These are phyloP conservation scores for Coecobrya sp. DNA, from an alignment of 2,888 invertebrate genomes.

Conservation along the genomic window DNA sequence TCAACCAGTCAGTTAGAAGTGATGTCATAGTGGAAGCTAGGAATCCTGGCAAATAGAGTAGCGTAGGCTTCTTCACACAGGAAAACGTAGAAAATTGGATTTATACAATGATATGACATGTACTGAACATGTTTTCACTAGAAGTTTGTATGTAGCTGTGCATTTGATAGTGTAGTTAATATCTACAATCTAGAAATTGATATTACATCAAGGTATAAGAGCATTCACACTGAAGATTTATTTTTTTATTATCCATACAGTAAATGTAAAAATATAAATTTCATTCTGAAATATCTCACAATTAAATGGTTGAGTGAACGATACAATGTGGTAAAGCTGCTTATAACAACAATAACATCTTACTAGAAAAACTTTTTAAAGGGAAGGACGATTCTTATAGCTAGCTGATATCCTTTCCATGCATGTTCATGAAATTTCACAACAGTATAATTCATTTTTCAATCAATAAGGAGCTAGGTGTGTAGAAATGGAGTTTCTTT, in stretches of 20 bases:
- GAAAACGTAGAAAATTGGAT: slow-evolving; percentile 62
- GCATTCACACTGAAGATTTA: background rate
- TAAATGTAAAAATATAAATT: background rate
- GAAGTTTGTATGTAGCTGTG: background rate
- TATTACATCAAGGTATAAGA: background rate
- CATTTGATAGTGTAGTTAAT: background rate
- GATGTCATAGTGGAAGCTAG: slow-evolving; percentile 26
- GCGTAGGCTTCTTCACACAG: background rate
- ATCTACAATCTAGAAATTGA: background rate
- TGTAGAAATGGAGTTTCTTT: too few relatives aligned
- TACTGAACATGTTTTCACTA: slow-evolving; percentile 20
- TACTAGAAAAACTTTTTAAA: background rate
- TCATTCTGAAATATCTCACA: slow-evolving; percentile 16
- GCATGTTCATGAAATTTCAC: too few relatives aligned
- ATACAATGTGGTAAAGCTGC: slow-evolving; percentile 56
- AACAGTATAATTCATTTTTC: too few relatives aligned
- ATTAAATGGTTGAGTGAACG: slow-evolving; percentile 59
- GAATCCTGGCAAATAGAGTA: background rate
- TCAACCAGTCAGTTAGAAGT: slow-evolving; percentile 57
- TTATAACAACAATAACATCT: background rate
- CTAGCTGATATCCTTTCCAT: too few relatives aligned
- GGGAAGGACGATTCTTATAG: background rate
- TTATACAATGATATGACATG: slow-evolving; percentile 38
- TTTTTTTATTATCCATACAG: background rate
- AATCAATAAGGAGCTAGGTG: too few relatives aligned